These are phyloP conservation scores for Epinephelus lanceolatus DNA, from an alignment of 2,113 vertebrate species.

Conservation along the genomic window DNA sequence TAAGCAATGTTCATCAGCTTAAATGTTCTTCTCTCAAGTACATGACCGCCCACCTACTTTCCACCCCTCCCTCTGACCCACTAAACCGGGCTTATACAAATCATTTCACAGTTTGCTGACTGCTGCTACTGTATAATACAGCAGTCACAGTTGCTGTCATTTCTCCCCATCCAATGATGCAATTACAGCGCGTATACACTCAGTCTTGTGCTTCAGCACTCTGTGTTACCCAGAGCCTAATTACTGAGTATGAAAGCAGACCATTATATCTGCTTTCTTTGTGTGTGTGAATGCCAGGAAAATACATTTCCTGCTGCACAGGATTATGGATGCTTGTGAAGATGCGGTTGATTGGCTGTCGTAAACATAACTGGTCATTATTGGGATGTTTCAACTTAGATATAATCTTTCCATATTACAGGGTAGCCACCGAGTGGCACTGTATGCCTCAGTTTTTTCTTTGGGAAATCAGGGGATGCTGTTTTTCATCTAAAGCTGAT, in stretches of 20 bases:
- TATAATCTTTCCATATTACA: conserved; percentile 27
- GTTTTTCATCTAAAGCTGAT: conserved; percentile 26
- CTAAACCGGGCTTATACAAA: conserved; percentile 65
- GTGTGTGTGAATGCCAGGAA: conserved; percentile 2
- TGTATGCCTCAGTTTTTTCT: conserved; percentile 51
- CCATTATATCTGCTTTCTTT: conserved; percentile 12
- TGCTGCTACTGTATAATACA: conserved; percentile 45
- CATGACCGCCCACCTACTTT: conserved; percentile 36
- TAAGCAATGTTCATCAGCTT: conserved; percentile 62
- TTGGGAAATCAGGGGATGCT: neutral
- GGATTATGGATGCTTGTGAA: conserved; percentile 13
- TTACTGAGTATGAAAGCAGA: conserved; percentile 28
- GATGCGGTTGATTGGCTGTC: conserved; percentile 25
- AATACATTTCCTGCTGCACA: neutral
- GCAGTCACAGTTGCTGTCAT: conserved; percentile 30
- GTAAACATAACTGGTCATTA: conserved; percentile 35
- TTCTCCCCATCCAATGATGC: conserved; percentile 35
- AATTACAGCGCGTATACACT: conserved; percentile 30
- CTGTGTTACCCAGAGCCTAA: conserved; percentile 40
- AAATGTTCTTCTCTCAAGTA: conserved; percentile 51
- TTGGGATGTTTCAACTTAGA: conserved; percentile 25
- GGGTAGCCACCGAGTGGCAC: conserved; percentile 64
- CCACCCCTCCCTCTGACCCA: conserved; percentile 61
- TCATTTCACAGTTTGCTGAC: conserved; percentile 58
- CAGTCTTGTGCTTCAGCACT: conserved; percentile 12